Evolutionary conservation across 2,113 vertebrate genomes (phyloP).

Genomic region (Carollia perspicillata): DNA sequence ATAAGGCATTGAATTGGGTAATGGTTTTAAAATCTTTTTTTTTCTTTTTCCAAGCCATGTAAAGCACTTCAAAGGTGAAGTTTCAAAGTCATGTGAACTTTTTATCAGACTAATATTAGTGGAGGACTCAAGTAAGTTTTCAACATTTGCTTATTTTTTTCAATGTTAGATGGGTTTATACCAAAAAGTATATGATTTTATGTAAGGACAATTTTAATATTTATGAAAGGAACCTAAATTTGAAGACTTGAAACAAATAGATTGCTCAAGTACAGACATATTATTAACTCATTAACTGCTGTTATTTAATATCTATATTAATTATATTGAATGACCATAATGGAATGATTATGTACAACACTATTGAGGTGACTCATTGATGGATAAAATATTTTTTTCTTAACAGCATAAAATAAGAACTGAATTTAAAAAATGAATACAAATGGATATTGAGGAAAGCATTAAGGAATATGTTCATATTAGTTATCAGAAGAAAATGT

Average conservation of each 20-base stretch:
- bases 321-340: not conserved
- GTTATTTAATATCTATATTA: not conserved
- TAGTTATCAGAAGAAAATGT: not conserved
- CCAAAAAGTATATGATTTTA: not conserved
- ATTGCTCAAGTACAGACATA: not conserved
- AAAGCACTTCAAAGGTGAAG: constrained; percentile 43
- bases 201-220: not conserved
- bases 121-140: not conserved
- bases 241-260: not conserved
- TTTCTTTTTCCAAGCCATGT: not conserved
- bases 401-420: not conserved
- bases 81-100: constrained; percentile 71
- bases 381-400: not conserved
- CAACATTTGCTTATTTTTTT: not conserved
- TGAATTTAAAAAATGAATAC: not conserved
- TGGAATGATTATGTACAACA: not conserved
- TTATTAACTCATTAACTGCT: not conserved
- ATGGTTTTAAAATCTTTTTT: constrained; percentile 58
- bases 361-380: not conserved
- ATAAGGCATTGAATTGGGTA: constrained; percentile 70
- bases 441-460: not conserved
- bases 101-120: not conserved
- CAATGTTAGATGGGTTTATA: not conserved
- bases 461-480: not conserved
- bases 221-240: not conserved